Conservation (phyloP, 2,797 vertebrate genomes). For the Nyctibius grandis region DNA sequence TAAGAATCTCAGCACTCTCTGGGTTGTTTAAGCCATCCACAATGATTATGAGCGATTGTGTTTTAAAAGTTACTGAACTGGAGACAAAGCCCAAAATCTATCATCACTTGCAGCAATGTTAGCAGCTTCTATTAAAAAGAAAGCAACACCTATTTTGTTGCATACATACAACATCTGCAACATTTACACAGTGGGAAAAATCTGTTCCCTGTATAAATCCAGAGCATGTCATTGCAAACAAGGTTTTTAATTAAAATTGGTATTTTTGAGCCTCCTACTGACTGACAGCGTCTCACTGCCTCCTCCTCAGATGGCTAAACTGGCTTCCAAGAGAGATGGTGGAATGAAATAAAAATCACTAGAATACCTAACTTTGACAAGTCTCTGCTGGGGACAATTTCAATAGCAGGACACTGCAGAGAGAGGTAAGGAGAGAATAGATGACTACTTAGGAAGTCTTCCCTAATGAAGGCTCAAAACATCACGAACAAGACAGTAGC, state of each 20-base stretch:
- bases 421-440: neutral
- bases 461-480: constrained; percentile 1
- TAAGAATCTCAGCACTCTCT: neutral
- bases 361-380: constrained; percentile 3
- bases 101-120: neutral
- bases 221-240: constrained; percentile 23
- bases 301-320: constrained; percentile 33
- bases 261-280: constrained; percentile 40
- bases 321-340: constrained; percentile 9
- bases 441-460: neutral
- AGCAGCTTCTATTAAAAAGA: neutral
- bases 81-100: neutral
- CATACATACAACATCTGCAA: neutral
- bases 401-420: constrained; percentile 6
- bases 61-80: constrained; percentile 2
- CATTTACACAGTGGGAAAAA: neutral
- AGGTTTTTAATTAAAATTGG: constrained; percentile 55
- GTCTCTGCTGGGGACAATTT: constrained; percentile 20
- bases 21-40: neutral
- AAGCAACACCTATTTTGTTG: neutral
- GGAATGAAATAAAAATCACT: constrained; percentile 18
- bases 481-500: neutral
- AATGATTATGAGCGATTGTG: neutral
- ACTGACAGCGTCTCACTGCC: neutral
- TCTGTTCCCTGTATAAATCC: neutral